Conservation (phyloP, 2,797 vertebrate species). For the Hippoglossus hippoglossus region DNA sequence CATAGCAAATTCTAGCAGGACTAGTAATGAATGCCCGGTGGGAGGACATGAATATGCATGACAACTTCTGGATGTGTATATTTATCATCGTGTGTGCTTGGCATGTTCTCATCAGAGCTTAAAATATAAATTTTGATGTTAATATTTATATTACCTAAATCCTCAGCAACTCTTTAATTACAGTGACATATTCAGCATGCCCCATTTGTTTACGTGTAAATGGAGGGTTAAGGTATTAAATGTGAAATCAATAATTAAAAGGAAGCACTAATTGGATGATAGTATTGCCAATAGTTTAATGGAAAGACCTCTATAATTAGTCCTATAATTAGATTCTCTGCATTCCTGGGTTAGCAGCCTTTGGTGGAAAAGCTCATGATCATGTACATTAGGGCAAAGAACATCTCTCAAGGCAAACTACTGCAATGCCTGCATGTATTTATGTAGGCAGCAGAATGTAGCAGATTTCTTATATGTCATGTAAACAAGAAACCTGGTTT, state of each 20-base stretch:
- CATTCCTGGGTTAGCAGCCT: constrained; percentile 34
- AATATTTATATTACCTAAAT: constrained; percentile 59
- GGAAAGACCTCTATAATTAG: constrained; percentile 42
- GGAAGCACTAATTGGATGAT: constrained; percentile 58
- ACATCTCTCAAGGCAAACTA: neutral
- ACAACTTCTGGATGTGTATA: constrained; percentile 51
- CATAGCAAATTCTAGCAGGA: constrained; percentile 31
- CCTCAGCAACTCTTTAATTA: constrained; percentile 18
- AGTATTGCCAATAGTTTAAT: constrained; percentile 56
- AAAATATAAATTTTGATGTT: constrained; percentile 62
- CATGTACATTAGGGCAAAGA: constrained; percentile 9
- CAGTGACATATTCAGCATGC: constrained; percentile 15
- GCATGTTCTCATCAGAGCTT: constrained; percentile 55
- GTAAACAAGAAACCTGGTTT: neutral
- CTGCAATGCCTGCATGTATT: neutral
- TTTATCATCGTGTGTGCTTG: constrained; percentile 62
- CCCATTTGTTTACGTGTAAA: constrained; percentile 56
- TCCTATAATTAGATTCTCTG: constrained; percentile 49
- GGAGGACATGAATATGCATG: constrained; percentile 78
- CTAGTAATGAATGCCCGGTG: constrained; percentile 55
- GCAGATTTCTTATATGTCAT: neutral
- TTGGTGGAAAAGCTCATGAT: constrained; percentile 12
- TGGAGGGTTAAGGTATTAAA: constrained; percentile 34
- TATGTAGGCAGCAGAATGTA: neutral
- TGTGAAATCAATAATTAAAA: constrained; percentile 60